A percentile compares a stretch with the other conserved stretches of the same genome.
Evolutionary conservation across 1,140 invertebrate species (phyloP).

Genomic region (Bombus balteatus): DNA sequence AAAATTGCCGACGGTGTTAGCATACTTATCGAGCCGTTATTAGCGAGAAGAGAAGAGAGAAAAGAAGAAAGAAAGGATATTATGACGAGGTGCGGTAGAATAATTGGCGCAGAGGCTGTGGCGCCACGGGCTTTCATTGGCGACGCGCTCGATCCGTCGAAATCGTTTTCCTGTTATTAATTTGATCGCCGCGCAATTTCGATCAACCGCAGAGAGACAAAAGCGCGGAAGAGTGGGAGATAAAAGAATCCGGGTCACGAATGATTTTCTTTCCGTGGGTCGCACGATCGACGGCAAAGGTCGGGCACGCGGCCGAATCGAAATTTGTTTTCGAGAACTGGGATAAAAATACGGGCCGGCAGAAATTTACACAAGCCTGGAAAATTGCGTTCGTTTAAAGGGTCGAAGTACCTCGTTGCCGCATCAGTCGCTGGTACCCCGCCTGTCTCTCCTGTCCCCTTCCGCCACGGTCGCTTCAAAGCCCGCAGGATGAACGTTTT

Average conservation of each 20-base stretch:
- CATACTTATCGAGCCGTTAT: slow-evolving; percentile 62
- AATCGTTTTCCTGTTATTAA: slow-evolving; percentile 52
- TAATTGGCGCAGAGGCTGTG: not conserved
- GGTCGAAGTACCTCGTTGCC: slow-evolving; percentile 26
- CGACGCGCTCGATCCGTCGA: slow-evolving; percentile 16
- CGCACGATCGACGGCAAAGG: slow-evolving; percentile 32
- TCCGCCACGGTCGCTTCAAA: slow-evolving; percentile 55
- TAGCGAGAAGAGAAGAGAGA: slow-evolving; percentile 6
- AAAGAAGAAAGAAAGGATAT: not conserved
- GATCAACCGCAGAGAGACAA: not conserved
- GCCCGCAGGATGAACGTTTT: slow-evolving; percentile 61
- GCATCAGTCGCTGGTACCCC: not conserved
- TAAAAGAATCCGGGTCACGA: slow-evolving; percentile 14
- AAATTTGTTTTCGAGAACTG: slow-evolving; percentile 54
- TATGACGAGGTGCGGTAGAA: too few species aligned
- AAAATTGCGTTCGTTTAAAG: slow-evolving; percentile 56
- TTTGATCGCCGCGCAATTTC: slow-evolving; percentile 37
- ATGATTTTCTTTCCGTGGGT: slow-evolving; percentile 36
- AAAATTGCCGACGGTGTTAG: slow-evolving; percentile 62
- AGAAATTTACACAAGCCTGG: slow-evolving; percentile 52
- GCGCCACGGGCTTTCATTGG: slow-evolving; percentile 31
- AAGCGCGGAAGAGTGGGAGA: not conserved
- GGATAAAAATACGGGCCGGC: slow-evolving; percentile 53
- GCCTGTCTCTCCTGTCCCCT: not conserved
- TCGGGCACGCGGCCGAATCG: not conserved